Evolutionary conservation across 1,140 invertebrate genomes (phyloP).

Genomic region (Drosophila lacertosa): DNA sequence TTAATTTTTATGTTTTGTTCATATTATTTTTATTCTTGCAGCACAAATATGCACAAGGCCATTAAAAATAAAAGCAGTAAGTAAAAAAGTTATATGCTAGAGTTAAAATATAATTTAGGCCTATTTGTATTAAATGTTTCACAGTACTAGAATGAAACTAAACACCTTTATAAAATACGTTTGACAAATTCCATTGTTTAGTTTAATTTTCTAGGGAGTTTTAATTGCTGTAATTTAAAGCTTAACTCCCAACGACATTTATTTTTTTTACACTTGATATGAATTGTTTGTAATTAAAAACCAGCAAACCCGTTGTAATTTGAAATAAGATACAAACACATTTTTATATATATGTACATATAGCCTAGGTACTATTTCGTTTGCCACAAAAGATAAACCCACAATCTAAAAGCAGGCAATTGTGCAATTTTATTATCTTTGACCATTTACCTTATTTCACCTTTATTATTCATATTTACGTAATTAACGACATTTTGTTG

Average conservation of each 20-base stretch:
- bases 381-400: background rate
- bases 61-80: slow-evolving; percentile 77
- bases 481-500: slow-evolving; percentile 10
- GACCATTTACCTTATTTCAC: slow-evolving; percentile 18
- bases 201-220: too few species aligned
- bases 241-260: too few species aligned
- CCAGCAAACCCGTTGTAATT: too few species aligned
- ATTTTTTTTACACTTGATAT: too few species aligned
- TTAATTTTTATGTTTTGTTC: slow-evolving; percentile 4
- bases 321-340: background rate
- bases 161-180: too few species aligned
- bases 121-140: background rate
- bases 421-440: slow-evolving; percentile 19
- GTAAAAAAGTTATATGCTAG: slow-evolving; percentile 20
- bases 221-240: too few species aligned
- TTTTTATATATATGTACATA: background rate
- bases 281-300: background rate
- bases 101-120: slow-evolving; percentile 8
- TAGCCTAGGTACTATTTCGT: background rate
- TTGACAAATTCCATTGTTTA: too few species aligned
- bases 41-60: slow-evolving; percentile 70
- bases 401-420: slow-evolving; percentile 11
- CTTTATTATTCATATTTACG: slow-evolving; percentile 15
- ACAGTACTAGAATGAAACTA: too few species aligned
- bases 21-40: slow-evolving; percentile 15